Base-by-base conservation (phyloP, 2,888 invertebrate genomes). In the Drosophila infuscata region DNA sequence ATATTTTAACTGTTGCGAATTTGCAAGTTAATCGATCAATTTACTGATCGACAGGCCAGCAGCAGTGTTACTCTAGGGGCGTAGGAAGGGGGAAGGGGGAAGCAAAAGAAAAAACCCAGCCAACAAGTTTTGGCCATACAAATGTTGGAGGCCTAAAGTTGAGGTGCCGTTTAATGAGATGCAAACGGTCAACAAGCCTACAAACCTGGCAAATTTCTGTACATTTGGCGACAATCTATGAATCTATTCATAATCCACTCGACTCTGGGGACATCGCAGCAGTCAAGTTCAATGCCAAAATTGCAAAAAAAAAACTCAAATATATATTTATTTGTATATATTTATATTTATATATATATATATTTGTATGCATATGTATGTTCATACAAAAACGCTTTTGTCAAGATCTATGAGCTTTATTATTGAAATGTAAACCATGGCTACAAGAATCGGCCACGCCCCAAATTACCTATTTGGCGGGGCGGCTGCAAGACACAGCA, bases 261-360 rank as follows among this genome's bases (percentile, higher is more conserved):
- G 29, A 20, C 33, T 43, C 38, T 54, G 60, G 62, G 57, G 79
- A 64, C 75, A 71, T 53, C 56, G 59, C 61, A 57, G 60, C 76
- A 84, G 81, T 88, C 89, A 89, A 89, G 89, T 89, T 89, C 89
- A 89, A 90, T 88, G 89, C 64, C 88, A 83, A 70, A 65, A 57
- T 58, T 76, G 73, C 56, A 70, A 74, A 82, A 70, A 53, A 52
- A 11, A 41, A 25, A 69, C 9, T 46, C 17, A 7, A 20, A 58
- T 36, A 9, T 38, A n/a, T 25, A 43, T n/a, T n/a, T n/a, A n/a
- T n/a, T n/a, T n/a, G n/a, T 20, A 54, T 38, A 33, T 15, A 58
- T n/a, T 52, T 43, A 43, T 29, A 41, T 20, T 36, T 29, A 70
- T 17, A 51, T 41, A 41, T 25, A 58, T 51, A 11, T 51, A 6